Conservation (phyloP, 2,113 vertebrate species). For the Psilopogon haemacephalus region DNA sequence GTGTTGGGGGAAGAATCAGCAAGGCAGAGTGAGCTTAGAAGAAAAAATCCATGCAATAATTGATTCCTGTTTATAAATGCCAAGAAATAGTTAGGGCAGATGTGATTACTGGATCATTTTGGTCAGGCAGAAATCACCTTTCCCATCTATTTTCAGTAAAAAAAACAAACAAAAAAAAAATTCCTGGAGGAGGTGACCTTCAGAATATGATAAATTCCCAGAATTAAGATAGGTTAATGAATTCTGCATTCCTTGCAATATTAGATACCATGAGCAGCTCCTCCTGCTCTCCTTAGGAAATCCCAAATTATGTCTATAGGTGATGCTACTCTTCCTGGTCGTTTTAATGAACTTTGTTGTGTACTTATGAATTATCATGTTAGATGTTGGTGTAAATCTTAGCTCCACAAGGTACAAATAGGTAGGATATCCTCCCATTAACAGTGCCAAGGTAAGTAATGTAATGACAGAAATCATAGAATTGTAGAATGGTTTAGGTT, state of each 20-base stretch:
- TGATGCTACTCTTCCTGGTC: neutral
- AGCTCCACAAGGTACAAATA: neutral
- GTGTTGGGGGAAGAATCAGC: neutral
- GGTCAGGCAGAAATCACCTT: neutral
- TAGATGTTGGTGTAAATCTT: neutral
- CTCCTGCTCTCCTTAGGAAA: neutral
- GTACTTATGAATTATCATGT: neutral
- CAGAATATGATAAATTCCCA: neutral
- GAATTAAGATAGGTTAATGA: neutral
- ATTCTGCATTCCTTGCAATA: neutral
- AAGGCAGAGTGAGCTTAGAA: neutral
- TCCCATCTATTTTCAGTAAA: neutral
- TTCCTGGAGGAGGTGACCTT: neutral
- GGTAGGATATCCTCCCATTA: neutral
- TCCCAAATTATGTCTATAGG: neutral
- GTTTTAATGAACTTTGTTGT: neutral
- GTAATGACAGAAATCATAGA: neutral
- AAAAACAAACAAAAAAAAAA: neutral
- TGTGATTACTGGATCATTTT: neutral
- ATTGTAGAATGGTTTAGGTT: too few species aligned
- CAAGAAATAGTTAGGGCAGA: neutral
- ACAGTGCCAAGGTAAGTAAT: neutral
- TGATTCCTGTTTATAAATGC: neutral
- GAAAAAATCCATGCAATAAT: neutral
- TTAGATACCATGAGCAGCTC: neutral